Percentiles rank a stretch among this genome's conserved stretches.
These are phyloP conservation scores for Chaitophorus viminalis DNA, from an alignment of 2,888 invertebrate genomes.

Conservation along the genomic window DNA sequence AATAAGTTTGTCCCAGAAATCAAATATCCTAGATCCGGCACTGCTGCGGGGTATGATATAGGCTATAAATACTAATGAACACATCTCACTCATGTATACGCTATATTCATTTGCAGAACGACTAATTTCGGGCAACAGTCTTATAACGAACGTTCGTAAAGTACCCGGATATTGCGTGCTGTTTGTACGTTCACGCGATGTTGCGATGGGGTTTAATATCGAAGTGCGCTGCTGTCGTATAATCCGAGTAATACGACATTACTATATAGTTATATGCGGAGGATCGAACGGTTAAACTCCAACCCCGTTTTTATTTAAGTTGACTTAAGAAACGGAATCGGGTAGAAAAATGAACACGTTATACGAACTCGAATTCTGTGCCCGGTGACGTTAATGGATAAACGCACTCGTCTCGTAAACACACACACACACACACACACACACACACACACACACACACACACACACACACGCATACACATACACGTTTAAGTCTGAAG, in stretches of 20 bases:
- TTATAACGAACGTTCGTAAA: no score
- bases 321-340: neutral
- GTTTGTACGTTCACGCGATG: neutral
- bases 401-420: neutral
- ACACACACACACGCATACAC: neutral
- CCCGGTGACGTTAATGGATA: slow-evolving; percentile 15
- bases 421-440: no score
- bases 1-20: no score
- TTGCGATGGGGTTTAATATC: neutral
- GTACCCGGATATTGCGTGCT: no score
- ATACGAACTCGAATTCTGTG: neutral
- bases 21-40: no score
- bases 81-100: no score
- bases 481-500: no score
- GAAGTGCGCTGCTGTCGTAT: neutral
- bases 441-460: neutral
- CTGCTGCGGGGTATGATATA: no score
- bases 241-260: no score
- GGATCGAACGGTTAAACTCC: neutral
- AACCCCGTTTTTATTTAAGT: neutral
- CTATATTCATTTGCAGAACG: no score
- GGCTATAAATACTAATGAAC: no score
- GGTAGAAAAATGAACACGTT: neutral
- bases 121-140: no score
- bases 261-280: neutral